A percentile compares a stretch with the other conserved stretches of the same genome.
Evolutionary conservation across 2,797 vertebrate genomes (phyloP).

Genomic region (Sparidentex hasta): DNA sequence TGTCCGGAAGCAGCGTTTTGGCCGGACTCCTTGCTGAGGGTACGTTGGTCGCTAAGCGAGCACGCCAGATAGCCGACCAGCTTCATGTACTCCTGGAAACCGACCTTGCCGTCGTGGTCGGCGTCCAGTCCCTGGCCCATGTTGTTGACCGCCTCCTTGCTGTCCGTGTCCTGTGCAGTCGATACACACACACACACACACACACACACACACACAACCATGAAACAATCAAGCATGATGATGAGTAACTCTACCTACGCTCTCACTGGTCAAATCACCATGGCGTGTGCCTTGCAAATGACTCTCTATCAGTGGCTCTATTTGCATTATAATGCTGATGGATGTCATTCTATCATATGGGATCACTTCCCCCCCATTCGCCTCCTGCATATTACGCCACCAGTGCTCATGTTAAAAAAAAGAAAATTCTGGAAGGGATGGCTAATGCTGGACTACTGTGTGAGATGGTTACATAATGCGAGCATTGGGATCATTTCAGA

Average conservation of each 20-base stretch:
- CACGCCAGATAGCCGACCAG: constrained; percentile 84
- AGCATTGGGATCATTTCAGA: constrained; percentile 39
- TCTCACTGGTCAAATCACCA: constrained; percentile 45
- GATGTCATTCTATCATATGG: constrained; percentile 53
- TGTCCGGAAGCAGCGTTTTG: constrained; percentile 61
- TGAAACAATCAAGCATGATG: constrained; percentile 31
- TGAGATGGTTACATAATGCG: constrained; percentile 33
- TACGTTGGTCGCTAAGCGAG: constrained; percentile 77
- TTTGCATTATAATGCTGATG: constrained; percentile 50
- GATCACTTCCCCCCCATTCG: constrained; percentile 50
- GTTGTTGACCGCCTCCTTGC: constrained; percentile 77
- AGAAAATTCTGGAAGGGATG: neutral
- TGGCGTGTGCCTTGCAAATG: constrained; percentile 31
- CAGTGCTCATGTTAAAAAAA: constrained; percentile 19
- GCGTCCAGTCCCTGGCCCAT: constrained; percentile 81
- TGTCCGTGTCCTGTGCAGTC: constrained; percentile 79
- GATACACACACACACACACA: constrained; percentile 39
- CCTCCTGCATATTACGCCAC: constrained; percentile 19
- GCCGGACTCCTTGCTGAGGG: constrained; percentile 18
- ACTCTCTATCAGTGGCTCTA: constrained; percentile 33
- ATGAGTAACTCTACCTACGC: constrained; percentile 49
- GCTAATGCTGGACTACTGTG: neutral
- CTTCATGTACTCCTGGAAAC: constrained; percentile 87
- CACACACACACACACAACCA: constrained; percentile 42
- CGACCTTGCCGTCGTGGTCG: constrained; percentile 83